phyloP scores from a whole-genome alignment of 2,113 vertebrate genomes.

The Microtus richardsoni region DNA sequence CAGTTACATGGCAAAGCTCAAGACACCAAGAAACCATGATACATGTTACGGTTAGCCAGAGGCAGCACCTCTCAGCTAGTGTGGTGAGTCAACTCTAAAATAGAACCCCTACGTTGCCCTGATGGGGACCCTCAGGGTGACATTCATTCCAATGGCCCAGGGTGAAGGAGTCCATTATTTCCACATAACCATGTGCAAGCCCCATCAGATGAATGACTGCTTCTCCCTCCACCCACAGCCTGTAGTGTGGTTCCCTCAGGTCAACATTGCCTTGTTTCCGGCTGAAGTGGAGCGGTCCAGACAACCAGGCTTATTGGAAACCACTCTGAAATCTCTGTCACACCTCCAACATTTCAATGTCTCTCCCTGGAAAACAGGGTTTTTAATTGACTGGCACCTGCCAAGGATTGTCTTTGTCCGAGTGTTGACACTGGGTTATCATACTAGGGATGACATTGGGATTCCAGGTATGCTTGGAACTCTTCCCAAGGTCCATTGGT shows the following conservation, averaged over 20 bases:
- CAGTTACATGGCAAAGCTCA: neutral
- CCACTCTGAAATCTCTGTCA: neutral
- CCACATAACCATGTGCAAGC: too few relatives aligned
- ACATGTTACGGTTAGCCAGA: neutral
- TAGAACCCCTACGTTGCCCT: neutral
- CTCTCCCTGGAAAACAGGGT: neutral
- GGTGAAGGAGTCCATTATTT: neutral
- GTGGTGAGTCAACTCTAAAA: neutral
- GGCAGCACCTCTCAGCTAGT: fast-evolving
- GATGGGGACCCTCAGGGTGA: neutral
- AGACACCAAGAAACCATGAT: neutral
- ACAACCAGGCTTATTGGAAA: neutral
- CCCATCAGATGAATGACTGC: neutral
- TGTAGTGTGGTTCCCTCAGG: neutral
- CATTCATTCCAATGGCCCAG: neutral
- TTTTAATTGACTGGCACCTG: neutral
- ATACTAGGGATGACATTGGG: neutral
- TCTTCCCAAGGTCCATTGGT: neutral
- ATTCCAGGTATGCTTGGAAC: too few relatives aligned
- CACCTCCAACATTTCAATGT: neutral
- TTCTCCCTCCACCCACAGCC: neutral
- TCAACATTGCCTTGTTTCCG: neutral
- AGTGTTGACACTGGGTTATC: neutral
- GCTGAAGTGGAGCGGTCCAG: neutral
- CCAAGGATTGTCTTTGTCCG: neutral